These are phyloP conservation scores for Patagioenas fasciata DNA, from an alignment of 2,113 vertebrate species.

Conservation along the genomic window DNA sequence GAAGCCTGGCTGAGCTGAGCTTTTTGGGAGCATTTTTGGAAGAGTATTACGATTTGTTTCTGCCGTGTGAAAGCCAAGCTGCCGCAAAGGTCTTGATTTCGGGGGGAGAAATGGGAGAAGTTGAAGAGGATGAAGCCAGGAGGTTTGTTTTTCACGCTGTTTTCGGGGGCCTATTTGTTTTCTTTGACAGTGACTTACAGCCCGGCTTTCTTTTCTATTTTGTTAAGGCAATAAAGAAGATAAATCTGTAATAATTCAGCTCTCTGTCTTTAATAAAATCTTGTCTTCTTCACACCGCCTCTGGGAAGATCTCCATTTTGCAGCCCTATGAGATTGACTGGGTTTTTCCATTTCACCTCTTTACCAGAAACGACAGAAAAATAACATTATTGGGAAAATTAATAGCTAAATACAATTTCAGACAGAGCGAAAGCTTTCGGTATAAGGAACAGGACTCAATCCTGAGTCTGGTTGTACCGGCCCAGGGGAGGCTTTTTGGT, in stretches of 20 bases:
- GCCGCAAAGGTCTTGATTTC: background rate
- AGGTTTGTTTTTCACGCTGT: slow-evolving; percentile 45
- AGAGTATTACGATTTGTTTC: background rate
- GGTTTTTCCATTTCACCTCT: slow-evolving; percentile 54
- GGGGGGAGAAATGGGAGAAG: background rate
- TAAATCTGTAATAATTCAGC: slow-evolving; percentile 71
- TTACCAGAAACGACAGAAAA: slow-evolving; percentile 25
- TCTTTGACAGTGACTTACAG: slow-evolving; percentile 65
- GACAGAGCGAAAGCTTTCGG: background rate
- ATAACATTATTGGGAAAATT: background rate
- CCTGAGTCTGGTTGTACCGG: rapidly evolving
- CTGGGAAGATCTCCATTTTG: slow-evolving; percentile 52
- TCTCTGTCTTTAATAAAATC: slow-evolving; percentile 69
- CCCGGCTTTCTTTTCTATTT: slow-evolving; percentile 43
- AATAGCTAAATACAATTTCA: slow-evolving; percentile 39
- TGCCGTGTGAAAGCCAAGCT: background rate
- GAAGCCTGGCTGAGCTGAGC: background rate
- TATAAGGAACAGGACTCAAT: background rate
- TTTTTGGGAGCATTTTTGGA: background rate
- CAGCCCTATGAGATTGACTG: slow-evolving; percentile 12
- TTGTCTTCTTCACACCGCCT: slow-evolving; percentile 51
- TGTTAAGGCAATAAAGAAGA: slow-evolving; percentile 71
- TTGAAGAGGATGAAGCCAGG: background rate
- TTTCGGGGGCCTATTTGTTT: slow-evolving; percentile 49
- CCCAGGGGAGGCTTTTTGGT: background rate